Conservation (phyloP, 2,797 vertebrate species). For the Lacerta bilineata region DNA sequence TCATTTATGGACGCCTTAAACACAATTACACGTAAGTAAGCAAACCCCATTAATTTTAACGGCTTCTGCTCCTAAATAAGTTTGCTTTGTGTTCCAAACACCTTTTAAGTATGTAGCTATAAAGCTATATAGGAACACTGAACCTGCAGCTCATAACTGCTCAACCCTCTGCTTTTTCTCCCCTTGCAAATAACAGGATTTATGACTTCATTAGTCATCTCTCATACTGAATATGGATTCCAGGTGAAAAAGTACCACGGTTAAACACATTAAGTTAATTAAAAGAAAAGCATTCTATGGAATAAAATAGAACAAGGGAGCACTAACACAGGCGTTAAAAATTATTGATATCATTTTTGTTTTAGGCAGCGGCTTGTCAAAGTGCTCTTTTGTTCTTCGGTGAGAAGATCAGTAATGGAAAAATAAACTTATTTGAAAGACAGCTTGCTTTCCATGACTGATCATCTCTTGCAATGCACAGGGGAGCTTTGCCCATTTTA, state of each 20-base stretch:
- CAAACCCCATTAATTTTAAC: background rate
- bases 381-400: background rate
- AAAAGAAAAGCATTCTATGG: background rate
- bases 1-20: background rate
- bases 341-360: background rate
- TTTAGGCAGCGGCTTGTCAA: background rate
- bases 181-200: conserved; percentile 42
- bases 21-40: background rate
- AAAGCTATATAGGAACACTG: conserved; percentile 24
- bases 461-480: background rate
- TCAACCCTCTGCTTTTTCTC: conserved; percentile 48
- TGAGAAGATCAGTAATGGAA: background rate
- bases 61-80: background rate
- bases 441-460: background rate
- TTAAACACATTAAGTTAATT: conserved; percentile 26
- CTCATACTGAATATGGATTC: conserved; percentile 12
- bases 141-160: conserved; percentile 30
- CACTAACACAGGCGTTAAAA: background rate
- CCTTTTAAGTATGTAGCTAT: conserved; percentile 21
- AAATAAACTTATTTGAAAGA: background rate
- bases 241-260: conserved; percentile 1
- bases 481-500: background rate
- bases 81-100: background rate
- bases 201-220: conserved; percentile 38
- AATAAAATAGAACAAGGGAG: conserved; percentile 10